Evolutionary conservation across 2,113 vertebrate species (phyloP), one percentile per base, ranked within the genome.

Genomic region (Gallinago paraguaiae): DNA sequence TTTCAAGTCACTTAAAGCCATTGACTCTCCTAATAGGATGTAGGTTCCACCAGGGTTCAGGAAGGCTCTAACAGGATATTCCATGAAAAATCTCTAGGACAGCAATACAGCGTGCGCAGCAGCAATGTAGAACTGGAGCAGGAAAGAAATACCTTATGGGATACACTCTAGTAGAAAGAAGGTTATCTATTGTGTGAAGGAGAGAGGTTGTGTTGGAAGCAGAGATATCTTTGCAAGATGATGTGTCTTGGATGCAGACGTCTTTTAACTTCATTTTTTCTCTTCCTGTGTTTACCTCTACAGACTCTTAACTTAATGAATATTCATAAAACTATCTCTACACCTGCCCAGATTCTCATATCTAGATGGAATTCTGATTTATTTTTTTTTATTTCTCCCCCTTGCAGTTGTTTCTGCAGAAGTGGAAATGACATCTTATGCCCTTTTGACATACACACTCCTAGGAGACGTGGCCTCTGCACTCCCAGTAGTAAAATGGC

Each of bases 371-470:
- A 5, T 60, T 60, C 67, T 75, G 3, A 33, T 57, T 22, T 6
- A 24, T 43, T 48, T 76, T 64, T 28, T 28, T 48, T 13, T 12
- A 31, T 19, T 12, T 8, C 2, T 6, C 10, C 10, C 0, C 4
- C 17, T 92, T 83, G 48, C 96, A 99, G 99, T 99, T 96, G 98
- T 99, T 76, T 99, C 99, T 15, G 99, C 99, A 3, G 99, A 99
- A 85, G 99, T 99, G 84, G 99, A 99, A 93, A 99, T 99, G 99
- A 99, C 99, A 0, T 99, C 99, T 28, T 99, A 99, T 0, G 98
- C 98, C 51, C 98, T 99, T 76, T 96, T 99, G 94, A 99, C 99
- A 1, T 99, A 99, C 97, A 98, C 99, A 0, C 97, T 98, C 14
- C 96, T 99, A 43, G 99, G 99, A 7, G 99, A 99, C 0, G 98